Base-by-base conservation (phyloP, 2,797 vertebrate species). In the Bufotes viridis region DNA sequence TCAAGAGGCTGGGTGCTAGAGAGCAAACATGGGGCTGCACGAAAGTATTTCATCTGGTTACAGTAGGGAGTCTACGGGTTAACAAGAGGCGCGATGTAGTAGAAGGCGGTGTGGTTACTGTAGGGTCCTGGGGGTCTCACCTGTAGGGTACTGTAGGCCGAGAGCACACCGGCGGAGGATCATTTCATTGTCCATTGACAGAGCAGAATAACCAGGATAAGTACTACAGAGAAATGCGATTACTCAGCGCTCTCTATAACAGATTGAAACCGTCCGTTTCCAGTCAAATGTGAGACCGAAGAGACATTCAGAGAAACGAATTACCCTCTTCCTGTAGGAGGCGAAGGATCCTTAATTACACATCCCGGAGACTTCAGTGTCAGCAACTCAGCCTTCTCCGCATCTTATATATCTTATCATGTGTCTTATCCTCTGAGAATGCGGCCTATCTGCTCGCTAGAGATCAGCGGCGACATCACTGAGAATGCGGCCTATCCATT, bases 1-100 rank as follows among this genome's bases (percentile, higher is more conserved):
- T 81, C 13, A 87, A 88, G 63, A 58, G n/a, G 58, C 60, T 60
- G 80, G 75, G 49, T 55, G 57, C 58, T 17, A 24, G 72, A 85
- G 70, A 58, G 58, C 29, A 84, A 61, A 84, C 55, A 58, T 15
- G 3, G 67, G 65, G 49, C 51, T 26, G 67, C 26, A 8, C 49
- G 18, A 58, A 55, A 60, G 55, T 8, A 61, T 34, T 42, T 76
- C 20, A 65, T 63, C 20, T 65, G 18, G 34, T 13, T 14, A 63
- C 22, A 61, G 34, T 8, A 22, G 42, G 20, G 72, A 51, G 20
- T 10, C 72, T 4, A 51, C 12, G 72, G 34, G 42, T 11, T 7
- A 22, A 20, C 22, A 0, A 51, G 72, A 13, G 29, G 69, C 69
- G 8, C 7, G 12, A 17, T 18, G 42, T 42, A 42, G 34, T 17